phyloP scores from a whole-genome alignment of 2,888 invertebrate genomes.

The Axea sp. region DNA sequence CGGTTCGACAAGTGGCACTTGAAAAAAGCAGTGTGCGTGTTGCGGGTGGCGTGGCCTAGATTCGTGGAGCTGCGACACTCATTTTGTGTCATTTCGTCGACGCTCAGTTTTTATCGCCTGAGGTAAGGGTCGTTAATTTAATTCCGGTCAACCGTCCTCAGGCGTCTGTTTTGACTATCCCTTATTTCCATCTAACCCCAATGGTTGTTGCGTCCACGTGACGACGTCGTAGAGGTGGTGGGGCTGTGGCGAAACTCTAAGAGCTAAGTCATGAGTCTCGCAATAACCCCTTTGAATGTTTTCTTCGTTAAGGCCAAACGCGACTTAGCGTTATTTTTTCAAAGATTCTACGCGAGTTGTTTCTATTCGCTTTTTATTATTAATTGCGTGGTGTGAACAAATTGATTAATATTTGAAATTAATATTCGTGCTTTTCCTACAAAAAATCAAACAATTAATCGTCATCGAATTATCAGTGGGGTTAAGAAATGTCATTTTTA shows the following conservation, averaged over 20 bases:
- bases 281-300: conserved; percentile 73
- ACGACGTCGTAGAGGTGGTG: conserved; percentile 67
- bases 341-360: no score
- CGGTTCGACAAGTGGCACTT: conserved; percentile 30
- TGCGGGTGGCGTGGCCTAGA: conserved; percentile 27
- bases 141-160: conserved; percentile 58
- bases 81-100: conserved; percentile 33
- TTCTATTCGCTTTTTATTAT: no score
- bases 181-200: conserved; percentile 55
- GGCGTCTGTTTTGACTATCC: conserved; percentile 40
- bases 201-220: conserved; percentile 71
- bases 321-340: no score
- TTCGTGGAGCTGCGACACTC: conserved; percentile 5
- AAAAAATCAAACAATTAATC: no score
- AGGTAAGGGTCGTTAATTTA: conserved; percentile 51
- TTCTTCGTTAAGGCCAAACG: conserved; percentile 59
- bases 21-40: conserved; percentile 22
- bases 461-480: no score
- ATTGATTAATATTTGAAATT: no score
- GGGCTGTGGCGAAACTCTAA: conserved; percentile 63
- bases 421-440: no score
- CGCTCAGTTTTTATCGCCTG: conserved; percentile 26
- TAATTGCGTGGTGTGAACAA: no score
- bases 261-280: conserved; percentile 65
- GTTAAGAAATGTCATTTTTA: no score